These are phyloP conservation scores for Antheraea assamensis DNA, from an alignment of 2,888 invertebrate genomes.

Conservation along the genomic window DNA sequence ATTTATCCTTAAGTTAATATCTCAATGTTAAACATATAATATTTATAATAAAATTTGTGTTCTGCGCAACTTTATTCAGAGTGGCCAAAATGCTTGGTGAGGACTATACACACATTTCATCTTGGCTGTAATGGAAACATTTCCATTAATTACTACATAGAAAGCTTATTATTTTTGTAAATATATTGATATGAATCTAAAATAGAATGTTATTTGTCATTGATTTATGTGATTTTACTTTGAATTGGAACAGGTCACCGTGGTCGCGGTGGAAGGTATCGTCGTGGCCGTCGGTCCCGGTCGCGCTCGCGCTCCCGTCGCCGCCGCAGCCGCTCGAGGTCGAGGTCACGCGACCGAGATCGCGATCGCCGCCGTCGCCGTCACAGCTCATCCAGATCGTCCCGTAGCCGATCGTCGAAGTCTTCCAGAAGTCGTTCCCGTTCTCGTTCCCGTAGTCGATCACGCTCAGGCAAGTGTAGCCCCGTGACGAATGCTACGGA, in stretches of 20 bases:
- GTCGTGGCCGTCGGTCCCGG: slow-evolving; percentile 60
- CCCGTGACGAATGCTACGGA: slow-evolving; percentile 61
- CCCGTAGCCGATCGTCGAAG: slow-evolving; percentile 69
- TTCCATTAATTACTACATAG: not conserved
- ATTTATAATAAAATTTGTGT: no score
- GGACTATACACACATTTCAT: no score
- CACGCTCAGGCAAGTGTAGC: slow-evolving; percentile 82
- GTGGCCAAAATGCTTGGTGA: no score
- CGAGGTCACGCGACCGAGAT: slow-evolving; percentile 55
- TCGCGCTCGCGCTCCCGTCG: slow-evolving; percentile 64
- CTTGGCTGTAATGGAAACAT: not conserved
- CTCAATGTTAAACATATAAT: no score
- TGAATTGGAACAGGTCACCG: slow-evolving; percentile 57
- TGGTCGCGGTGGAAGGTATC: slow-evolving; percentile 69
- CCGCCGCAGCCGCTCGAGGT: slow-evolving; percentile 55
- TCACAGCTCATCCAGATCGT: slow-evolving; percentile 72
- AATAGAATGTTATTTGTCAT: no score
- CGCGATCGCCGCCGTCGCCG: slow-evolving; percentile 72
- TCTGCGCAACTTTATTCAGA: no score
- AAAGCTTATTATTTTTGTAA: not conserved
- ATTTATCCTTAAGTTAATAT: no score
- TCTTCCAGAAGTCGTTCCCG: slow-evolving; percentile 68
- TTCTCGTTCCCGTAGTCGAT: slow-evolving; percentile 73
- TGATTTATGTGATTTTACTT: slow-evolving; percentile 15
- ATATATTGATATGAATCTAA: no score